These are phyloP conservation scores for Orthonychiurus folsomi DNA, from an alignment of 2,888 invertebrate genomes.

Conservation along the genomic window DNA sequence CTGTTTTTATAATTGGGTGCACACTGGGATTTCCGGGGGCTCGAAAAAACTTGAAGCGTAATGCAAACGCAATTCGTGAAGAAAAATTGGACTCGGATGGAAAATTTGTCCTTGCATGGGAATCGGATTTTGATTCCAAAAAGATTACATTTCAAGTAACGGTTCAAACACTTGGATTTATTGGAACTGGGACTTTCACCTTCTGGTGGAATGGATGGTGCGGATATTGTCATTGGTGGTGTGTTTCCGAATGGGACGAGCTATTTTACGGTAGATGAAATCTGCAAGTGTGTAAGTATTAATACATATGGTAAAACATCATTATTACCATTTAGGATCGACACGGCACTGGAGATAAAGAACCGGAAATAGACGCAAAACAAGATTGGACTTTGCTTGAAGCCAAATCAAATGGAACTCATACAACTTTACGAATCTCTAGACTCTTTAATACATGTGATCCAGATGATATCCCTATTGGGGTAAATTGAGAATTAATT, in stretches of 20 bases:
- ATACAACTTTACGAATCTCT: not conserved
- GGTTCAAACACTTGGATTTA: not conserved
- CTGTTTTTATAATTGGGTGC: too few relatives aligned
- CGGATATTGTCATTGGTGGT: constrained; percentile 9
- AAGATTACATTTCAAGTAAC: constrained; percentile 5
- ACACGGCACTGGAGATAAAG: not conserved
- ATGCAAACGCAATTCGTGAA: too few relatives aligned
- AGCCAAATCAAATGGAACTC: constrained; percentile 1
- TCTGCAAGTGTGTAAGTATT: not conserved
- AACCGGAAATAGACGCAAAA: not conserved
- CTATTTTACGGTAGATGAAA: constrained; percentile 5
- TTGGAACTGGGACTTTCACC: constrained; percentile 2
- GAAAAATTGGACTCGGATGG: not conserved
- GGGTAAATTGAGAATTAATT: not conserved
- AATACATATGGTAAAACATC: not conserved
- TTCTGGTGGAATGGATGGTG: constrained; percentile 3
- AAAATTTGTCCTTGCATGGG: not conserved
- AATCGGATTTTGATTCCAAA: not conserved
- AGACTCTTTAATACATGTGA: constrained; percentile 7
- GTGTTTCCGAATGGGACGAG: not conserved
- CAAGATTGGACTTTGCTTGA: constrained; percentile 1
- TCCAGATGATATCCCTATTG: not conserved
- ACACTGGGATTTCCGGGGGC: too few relatives aligned
- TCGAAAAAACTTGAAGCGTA: too few relatives aligned
- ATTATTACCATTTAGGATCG: too few relatives aligned